Conservation (phyloP, 2,888 invertebrate species). For the Phyllotreta cruciferae region DNA sequence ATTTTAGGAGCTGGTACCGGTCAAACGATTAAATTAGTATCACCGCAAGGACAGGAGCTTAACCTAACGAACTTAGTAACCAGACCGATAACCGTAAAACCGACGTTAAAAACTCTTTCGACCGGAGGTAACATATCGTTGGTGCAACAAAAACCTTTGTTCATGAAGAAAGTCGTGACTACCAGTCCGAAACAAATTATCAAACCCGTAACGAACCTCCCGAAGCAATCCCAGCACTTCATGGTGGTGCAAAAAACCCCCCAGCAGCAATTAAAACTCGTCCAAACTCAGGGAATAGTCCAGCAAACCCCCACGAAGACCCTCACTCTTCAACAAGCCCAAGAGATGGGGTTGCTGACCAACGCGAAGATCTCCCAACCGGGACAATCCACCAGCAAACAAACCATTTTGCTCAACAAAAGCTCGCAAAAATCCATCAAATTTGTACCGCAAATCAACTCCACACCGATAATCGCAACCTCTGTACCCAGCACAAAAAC, state of each 20-base stretch:
- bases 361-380: constrained; percentile 62
- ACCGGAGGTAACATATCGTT: constrained; percentile 45
- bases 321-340: constrained; percentile 70
- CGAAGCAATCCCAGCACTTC: constrained; percentile 50
- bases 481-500: constrained; percentile 53
- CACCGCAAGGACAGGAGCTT: constrained; percentile 56
- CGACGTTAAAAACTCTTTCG: constrained; percentile 51
- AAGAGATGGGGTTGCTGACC: constrained; percentile 67
- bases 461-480: constrained; percentile 48
- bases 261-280: constrained; percentile 47
- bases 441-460: constrained; percentile 51
- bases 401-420: constrained; percentile 58
- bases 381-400: constrained; percentile 57
- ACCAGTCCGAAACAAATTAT: constrained; percentile 46
- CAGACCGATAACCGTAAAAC: constrained; percentile 55
- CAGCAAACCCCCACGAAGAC: constrained; percentile 64
- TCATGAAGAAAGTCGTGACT: constrained; percentile 56
- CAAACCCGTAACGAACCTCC: constrained; percentile 45
- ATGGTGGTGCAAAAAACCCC: constrained; percentile 53
- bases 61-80: constrained; percentile 55
- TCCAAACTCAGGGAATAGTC: constrained; percentile 44
- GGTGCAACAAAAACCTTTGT: constrained; percentile 53
- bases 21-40: constrained; percentile 58
- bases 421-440: constrained; percentile 55
- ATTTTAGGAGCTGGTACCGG: constrained; percentile 45